Evolutionary conservation across 2,888 invertebrate genomes (phyloP).

Genomic region (Rhodophaea formosa): DNA sequence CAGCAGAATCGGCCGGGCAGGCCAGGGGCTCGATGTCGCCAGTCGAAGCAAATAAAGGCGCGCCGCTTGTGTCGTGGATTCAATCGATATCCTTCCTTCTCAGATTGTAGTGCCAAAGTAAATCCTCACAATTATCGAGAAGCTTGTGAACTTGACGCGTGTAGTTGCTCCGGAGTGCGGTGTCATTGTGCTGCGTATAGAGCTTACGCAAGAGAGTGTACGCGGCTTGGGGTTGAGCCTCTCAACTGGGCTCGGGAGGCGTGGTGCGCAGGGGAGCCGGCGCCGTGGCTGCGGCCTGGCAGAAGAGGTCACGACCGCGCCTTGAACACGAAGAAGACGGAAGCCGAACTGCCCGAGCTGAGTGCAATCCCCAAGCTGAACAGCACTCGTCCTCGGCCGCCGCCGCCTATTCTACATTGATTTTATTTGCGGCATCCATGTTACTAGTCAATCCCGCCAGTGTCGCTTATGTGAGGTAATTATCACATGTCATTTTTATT

Average conservation of each 20-base stretch:
- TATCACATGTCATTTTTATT: constrained; percentile 16
- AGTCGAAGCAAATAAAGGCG: constrained; percentile 67
- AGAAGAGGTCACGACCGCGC: constrained; percentile 39
- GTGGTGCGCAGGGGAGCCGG: constrained; percentile 81
- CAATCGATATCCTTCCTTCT: constrained; percentile 81
- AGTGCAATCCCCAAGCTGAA: constrained; percentile 55
- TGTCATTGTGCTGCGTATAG: constrained; percentile 95
- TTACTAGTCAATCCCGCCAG: constrained; percentile 77
- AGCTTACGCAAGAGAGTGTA: constrained; percentile 94
- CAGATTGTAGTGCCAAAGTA: constrained; percentile 88
- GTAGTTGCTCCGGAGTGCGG: constrained; percentile 89
- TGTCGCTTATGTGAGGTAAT: constrained; percentile 64
- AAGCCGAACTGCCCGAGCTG: constrained; percentile 47
- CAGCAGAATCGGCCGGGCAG: constrained; percentile 72
- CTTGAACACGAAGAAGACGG: constrained; percentile 30
- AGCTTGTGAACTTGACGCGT: constrained; percentile 93
- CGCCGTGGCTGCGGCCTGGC: constrained; percentile 60
- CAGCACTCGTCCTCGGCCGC: constrained; percentile 62
- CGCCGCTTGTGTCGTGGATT: constrained; percentile 78
- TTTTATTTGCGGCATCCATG: constrained; percentile 46
- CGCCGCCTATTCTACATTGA: constrained; percentile 70
- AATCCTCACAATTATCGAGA: constrained; percentile 91
- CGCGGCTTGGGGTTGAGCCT: constrained; percentile 86
- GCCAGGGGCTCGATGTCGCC: constrained; percentile 68
- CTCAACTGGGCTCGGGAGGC: constrained; percentile 87